phyloP scores from a whole-genome alignment of 2,888 invertebrate genomes.

The Pogonocherus hispidulus region DNA sequence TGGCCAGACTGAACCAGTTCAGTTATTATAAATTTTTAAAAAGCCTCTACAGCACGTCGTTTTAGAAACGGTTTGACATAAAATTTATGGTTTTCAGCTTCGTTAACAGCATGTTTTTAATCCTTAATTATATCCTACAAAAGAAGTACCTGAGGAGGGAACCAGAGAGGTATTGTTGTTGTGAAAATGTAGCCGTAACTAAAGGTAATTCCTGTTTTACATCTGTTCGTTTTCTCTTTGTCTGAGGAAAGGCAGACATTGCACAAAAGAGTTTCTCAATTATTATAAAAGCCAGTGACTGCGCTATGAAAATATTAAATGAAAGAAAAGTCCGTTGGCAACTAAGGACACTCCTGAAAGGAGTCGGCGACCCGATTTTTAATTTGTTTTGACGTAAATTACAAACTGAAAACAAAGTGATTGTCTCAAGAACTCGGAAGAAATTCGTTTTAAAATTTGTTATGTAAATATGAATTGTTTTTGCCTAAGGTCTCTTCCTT shows the following conservation, averaged over 20 bases:
- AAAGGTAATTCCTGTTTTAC: background rate
- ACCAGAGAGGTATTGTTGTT: too few species aligned
- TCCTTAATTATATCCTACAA: too few species aligned
- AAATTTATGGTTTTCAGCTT: too few species aligned
- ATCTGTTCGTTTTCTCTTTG: background rate
- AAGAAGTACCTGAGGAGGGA: too few species aligned
- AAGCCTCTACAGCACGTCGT: too few species aligned
- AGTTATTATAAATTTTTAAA: too few species aligned
- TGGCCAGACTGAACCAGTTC: too few species aligned
- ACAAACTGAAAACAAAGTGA: background rate
- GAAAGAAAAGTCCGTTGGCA: background rate
- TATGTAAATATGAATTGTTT: too few species aligned
- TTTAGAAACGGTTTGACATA: too few species aligned
- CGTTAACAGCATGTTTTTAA: too few species aligned
- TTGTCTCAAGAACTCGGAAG: background rate
- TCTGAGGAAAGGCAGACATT: background rate
- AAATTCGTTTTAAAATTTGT: too few species aligned
- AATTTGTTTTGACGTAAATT: background rate
- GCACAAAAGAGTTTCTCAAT: background rate
- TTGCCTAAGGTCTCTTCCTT: too few species aligned
- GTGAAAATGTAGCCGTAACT: background rate
- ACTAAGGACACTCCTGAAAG: background rate
- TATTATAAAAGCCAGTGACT: background rate
- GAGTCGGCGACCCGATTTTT: background rate
- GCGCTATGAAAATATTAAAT: background rate